Evolutionary conservation across 1,140 invertebrate genomes (phyloP), one percentile per base, ranked within the genome.

Genomic region (Magallana angulata): DNA sequence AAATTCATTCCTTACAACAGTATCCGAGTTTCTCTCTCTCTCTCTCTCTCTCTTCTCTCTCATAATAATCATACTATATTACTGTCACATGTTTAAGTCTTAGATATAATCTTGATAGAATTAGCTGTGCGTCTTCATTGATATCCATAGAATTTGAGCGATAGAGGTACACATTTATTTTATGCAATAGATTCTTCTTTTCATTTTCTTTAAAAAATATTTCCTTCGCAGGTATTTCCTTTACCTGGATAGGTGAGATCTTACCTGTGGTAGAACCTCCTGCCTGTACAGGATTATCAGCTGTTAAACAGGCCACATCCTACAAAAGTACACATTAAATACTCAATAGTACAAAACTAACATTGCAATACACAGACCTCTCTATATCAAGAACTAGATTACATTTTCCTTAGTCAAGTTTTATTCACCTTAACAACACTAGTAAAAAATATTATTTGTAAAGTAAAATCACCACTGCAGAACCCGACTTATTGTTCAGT

Each of bases 241-340:
- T 68, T 68, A 68, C 64, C 18, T 68, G 64, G n/a, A 12, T 24
- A 71, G 18, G 18, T 76, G 68, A 76, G 14, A 8, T 36, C 68
- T 30, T 76, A 76, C 68, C 68, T 76, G 68, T 76, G 68, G 68
- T 36, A 12, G 68, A 9, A 9, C 18, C 68, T 18, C 82, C 84
- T 7, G 60, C 80, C 8, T 30, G 24, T 7, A 48, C 58, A 58
- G 57, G 56, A 24, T 24, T 48, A 48, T 76, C 68, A 24, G 57
- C 24, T 24, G 57, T 57, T 81, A 60, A 48, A 64, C 84, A 59
- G 14, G 57, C 24, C 6, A 60, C 57, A 85, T 60, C 36, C 57
- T 59, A 85, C 36, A 64, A 64, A 18, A 85, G 36, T 18, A 85
- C 6, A 18, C 7, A 24, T 62, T 1, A 3, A 7, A 7, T 60